Conservation (phyloP, 2,888 invertebrate genomes). For the Cryptus armator region DNA sequence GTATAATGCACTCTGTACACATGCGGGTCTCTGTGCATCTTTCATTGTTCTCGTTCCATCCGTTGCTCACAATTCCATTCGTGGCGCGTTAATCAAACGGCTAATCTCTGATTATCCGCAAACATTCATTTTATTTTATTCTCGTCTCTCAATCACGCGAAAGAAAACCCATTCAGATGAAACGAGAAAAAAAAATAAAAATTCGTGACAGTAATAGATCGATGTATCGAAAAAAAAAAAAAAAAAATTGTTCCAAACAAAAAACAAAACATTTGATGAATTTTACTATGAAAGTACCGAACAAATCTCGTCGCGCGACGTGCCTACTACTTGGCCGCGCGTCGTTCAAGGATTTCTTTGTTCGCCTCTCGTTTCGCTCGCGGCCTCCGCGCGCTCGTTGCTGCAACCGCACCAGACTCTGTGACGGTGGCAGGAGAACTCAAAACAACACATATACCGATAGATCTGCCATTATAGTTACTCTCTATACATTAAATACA, state of each 20-base stretch:
- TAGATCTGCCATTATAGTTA: constrained; percentile 7
- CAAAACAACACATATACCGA: constrained; percentile 13
- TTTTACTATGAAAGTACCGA: constrained; percentile 16
- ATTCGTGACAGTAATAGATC: not conserved
- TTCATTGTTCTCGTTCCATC: constrained; percentile 65
- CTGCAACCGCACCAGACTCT: constrained; percentile 46
- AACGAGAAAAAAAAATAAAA: not conserved
- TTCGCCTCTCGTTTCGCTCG: constrained; percentile 71
- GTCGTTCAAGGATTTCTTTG: constrained; percentile 80
- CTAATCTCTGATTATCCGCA: constrained; percentile 24
- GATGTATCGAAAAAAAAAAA: not conserved
- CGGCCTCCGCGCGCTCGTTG: constrained; percentile 58
- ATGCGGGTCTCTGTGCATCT: constrained; percentile 40
- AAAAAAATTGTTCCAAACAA: not conserved
- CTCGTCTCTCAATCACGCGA: not conserved
- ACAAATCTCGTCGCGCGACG: constrained; percentile 69
- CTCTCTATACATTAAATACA: constrained; percentile 20
- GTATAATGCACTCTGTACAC: constrained; percentile 24
- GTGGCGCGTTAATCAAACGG: constrained; percentile 46
- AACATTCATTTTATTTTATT: not conserved
- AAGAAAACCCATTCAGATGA: not conserved
- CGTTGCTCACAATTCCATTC: constrained; percentile 32
- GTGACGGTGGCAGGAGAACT: constrained; percentile 26
- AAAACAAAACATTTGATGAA: not conserved
- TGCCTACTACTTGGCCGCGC: constrained; percentile 44